Conservation (phyloP, 2,113 vertebrate species). For the Donacobius atricapilla region DNA sequence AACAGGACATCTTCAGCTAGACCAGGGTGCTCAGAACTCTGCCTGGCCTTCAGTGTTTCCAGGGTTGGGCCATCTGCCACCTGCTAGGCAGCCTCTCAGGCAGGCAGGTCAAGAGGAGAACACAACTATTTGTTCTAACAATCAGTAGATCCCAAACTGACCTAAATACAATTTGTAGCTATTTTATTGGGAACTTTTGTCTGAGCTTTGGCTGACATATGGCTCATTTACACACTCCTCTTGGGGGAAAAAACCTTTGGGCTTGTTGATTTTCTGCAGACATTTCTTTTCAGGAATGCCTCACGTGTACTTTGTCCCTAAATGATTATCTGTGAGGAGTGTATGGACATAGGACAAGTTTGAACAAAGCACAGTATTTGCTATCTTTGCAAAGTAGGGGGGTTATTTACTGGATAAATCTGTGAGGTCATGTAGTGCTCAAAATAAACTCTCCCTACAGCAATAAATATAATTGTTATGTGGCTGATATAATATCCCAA, state of each 20-base stretch:
- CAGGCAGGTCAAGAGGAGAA: not conserved
- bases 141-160: not conserved
- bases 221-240: not conserved
- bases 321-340: not conserved
- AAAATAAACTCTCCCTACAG: slow-evolving; percentile 55
- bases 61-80: not conserved
- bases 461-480: slow-evolving; percentile 65
- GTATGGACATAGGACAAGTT: not conserved
- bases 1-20: not conserved
- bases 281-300: not conserved
- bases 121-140: not conserved
- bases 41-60: too few relatives aligned
- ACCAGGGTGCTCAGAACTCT: not conserved
- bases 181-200: not conserved
- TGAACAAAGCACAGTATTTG: not conserved
- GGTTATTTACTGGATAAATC: not conserved
- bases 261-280: not conserved
- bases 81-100: not conserved
- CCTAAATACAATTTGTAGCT: not conserved
- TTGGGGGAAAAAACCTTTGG: not conserved
- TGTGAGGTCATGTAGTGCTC: slow-evolving; percentile 28
- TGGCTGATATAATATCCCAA: slow-evolving; percentile 63
- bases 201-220: not conserved
- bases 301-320: not conserved
- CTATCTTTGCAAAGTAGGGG: not conserved